phyloP scores from a whole-genome alignment of 2,113 vertebrate genomes.

The Brachionichthys hirsutus region DNA sequence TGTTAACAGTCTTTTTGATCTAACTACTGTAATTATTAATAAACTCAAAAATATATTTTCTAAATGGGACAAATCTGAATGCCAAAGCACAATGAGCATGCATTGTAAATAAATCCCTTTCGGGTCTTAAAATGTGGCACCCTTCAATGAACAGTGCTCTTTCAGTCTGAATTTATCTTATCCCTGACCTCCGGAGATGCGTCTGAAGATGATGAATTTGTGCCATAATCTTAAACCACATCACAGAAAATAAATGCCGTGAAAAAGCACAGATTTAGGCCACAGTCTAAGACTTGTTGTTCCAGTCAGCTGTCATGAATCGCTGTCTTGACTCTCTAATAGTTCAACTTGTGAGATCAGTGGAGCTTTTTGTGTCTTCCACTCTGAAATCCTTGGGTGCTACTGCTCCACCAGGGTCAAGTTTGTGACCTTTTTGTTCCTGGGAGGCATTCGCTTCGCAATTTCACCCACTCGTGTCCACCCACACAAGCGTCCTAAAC shows the following conservation, averaged over 20 bases:
- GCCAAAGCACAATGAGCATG: neutral
- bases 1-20: too few relatives aligned
- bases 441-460: constrained; percentile 26
- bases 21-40: too few relatives aligned
- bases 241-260: neutral
- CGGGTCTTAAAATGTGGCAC: too few relatives aligned
- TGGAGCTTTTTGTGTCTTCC: constrained; percentile 21
- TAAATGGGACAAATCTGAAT: too few relatives aligned
- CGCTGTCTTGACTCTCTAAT: constrained; percentile 14
- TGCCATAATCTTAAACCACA: too few relatives aligned
- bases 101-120: too few relatives aligned
- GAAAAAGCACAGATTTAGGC: constrained; percentile 6
- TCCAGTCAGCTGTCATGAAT: constrained; percentile 19
- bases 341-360: constrained; percentile 31
- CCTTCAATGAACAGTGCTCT: neutral
- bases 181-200: neutral
- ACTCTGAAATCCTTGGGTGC: constrained; percentile 6
- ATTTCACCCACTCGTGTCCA: constrained; percentile 10
- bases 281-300: constrained; percentile 14
- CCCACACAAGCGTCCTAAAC: constrained; percentile 2
- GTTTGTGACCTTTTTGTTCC: constrained; percentile 57
- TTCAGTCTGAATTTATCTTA: neutral
- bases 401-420: constrained; percentile 21
- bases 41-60: too few relatives aligned
- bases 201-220: too few relatives aligned